Conservation (phyloP, 2,797 vertebrate species). For the Onychomys torridus region DNA sequence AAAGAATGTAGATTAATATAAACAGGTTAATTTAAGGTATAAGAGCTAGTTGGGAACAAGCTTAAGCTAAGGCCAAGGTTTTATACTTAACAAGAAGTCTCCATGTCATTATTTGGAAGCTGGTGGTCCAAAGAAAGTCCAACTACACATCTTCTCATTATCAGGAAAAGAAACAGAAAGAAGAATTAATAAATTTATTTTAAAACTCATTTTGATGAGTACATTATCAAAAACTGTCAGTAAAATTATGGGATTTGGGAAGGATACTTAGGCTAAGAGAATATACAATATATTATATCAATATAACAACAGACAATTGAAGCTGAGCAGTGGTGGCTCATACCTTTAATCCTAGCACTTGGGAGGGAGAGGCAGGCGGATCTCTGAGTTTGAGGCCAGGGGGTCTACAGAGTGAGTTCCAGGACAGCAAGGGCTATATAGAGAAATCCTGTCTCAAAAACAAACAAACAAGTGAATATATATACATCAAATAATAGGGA, state of each 20-base stretch:
- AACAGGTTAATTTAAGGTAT: neutral
- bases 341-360: neutral
- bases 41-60: neutral
- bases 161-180: neutral
- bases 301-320: neutral
- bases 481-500: neutral
- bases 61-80: neutral
- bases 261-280: neutral
- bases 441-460: neutral
- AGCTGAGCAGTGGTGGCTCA: neutral
- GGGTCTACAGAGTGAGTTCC: neutral
- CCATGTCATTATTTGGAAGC: neutral
- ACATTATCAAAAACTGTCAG: neutral
- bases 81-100: neutral
- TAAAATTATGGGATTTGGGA: neutral
- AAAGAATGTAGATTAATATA: neutral
- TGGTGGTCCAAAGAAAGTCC: neutral
- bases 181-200: neutral
- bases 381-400: neutral
- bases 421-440: neutral
- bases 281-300: neutral
- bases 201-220: neutral
- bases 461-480: neutral
- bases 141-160: neutral
- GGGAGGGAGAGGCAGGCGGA: neutral